A percentile compares a stretch with the other conserved stretches of the same genome.
Conservation (phyloP, 2,888 invertebrate genomes). For the Drosophila monieri region DNA sequence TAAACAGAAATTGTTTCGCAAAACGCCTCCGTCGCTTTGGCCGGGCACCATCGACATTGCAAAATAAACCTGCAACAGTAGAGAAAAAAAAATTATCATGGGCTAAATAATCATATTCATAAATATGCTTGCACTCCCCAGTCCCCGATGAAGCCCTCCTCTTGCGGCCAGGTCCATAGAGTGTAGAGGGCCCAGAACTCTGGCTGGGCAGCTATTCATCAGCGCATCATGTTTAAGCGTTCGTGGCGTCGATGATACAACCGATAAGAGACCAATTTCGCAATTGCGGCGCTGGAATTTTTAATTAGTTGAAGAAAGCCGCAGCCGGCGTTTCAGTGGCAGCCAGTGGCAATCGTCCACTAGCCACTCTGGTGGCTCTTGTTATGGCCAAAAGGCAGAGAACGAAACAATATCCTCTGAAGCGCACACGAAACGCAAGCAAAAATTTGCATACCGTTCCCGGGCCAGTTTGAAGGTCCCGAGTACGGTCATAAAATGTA, state of each 20-base stretch:
- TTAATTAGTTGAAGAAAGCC: conserved; percentile 73
- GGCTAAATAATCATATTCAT: conserved; percentile 78
- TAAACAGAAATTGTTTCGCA: conserved; percentile 78
- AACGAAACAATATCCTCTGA: conserved; percentile 41
- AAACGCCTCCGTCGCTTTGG: conserved; percentile 79
- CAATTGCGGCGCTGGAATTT: conserved; percentile 80
- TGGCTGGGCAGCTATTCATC: conserved; percentile 73
- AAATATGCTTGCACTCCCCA: conserved; percentile 59
- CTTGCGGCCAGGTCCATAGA: background rate
- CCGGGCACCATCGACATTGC: conserved; percentile 62
- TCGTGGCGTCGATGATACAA: conserved; percentile 78
- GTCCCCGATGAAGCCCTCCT: conserved; percentile 5
- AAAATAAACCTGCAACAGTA: conserved; percentile 53
- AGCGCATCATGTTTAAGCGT: conserved; percentile 77
- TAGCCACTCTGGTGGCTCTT: conserved; percentile 22
- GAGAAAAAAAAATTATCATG: conserved; percentile 76
- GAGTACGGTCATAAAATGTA: conserved; percentile 44
- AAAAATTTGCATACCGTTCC: conserved; percentile 36
- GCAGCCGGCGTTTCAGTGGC: conserved; percentile 28
- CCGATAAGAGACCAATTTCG: conserved; percentile 81
- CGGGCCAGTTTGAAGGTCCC: conserved; percentile 34
- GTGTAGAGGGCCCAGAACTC: conserved; percentile 5
- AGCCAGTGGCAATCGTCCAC: conserved; percentile 15
- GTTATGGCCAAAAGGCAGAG: conserved; percentile 31
- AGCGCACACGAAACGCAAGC: conserved; percentile 43